Evolutionary conservation across 2,797 vertebrate genomes (phyloP).

Genomic region (Catostomus latipinnis): DNA sequence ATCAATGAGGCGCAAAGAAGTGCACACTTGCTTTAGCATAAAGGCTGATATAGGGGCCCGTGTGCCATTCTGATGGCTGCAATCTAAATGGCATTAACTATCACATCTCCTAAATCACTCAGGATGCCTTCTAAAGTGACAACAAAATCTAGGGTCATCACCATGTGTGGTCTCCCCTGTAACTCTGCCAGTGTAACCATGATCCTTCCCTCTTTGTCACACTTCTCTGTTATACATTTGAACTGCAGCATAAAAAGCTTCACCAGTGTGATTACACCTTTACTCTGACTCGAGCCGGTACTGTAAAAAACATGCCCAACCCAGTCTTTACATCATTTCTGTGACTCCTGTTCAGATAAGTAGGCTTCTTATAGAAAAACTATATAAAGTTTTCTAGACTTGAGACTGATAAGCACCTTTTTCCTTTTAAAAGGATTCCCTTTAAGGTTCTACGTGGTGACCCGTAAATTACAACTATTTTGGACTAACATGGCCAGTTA

Average conservation of each 20-base stretch:
- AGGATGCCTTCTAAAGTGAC: too few species aligned
- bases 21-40: background rate
- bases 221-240: background rate
- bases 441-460: background rate
- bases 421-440: constrained; percentile 8
- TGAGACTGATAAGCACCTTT: background rate
- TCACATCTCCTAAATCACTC: too few species aligned
- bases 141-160: too few species aligned
- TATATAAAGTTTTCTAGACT: constrained; percentile 6
- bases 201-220: background rate
- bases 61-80: too few species aligned
- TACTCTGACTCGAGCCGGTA: background rate
- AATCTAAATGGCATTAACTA: too few species aligned
- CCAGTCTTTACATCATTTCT: background rate
- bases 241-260: background rate
- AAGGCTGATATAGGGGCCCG: too few species aligned
- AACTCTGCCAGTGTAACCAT: background rate
- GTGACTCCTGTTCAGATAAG: constrained; percentile 10
- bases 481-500: background rate
- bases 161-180: background rate
- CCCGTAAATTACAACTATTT: background rate
- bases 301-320: background rate
- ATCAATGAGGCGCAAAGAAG: background rate
- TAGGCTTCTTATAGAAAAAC: constrained; percentile 1
- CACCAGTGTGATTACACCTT: background rate